Evolutionary conservation across 2,888 invertebrate species (phyloP).

Genomic region (Escarpia spicata): DNA sequence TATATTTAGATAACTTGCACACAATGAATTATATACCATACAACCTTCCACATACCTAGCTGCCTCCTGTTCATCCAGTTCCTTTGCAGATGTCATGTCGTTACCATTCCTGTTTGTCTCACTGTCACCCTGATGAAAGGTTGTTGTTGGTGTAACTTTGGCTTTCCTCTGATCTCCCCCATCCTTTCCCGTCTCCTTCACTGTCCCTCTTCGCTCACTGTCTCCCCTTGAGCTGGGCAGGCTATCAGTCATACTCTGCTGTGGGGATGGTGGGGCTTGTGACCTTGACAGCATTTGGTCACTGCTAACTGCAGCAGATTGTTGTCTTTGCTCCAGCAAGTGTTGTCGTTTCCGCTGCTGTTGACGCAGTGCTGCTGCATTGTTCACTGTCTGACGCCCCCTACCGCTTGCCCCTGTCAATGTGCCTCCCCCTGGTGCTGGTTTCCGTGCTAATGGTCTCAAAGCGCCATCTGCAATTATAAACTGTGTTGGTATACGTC

Average conservation of each 20-base stretch:
- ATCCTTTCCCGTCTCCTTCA: not conserved
- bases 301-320: not conserved
- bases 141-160: not conserved
- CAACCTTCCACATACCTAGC: not conserved
- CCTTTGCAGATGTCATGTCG: not conserved
- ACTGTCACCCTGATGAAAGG: not conserved
- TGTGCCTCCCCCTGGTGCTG: not conserved
- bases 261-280: not conserved
- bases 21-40: not conserved
- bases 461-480: not conserved
- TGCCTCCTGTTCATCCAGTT: not conserved
- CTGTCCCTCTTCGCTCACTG: not conserved
- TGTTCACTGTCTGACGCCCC: not conserved
- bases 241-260: not conserved
- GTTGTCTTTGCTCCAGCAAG: not conserved
- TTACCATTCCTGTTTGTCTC: not conserved
- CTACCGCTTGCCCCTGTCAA: not conserved
- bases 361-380: not conserved
- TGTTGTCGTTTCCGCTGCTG: not conserved
- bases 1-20: no score
- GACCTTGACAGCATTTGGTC: conserved; percentile 2
- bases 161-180: not conserved
- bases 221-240: not conserved
- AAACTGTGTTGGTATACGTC: not conserved
- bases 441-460: not conserved